These are phyloP conservation scores for Pogonocherus hispidulus DNA, from an alignment of 2,888 invertebrate species.

Conservation along the genomic window DNA sequence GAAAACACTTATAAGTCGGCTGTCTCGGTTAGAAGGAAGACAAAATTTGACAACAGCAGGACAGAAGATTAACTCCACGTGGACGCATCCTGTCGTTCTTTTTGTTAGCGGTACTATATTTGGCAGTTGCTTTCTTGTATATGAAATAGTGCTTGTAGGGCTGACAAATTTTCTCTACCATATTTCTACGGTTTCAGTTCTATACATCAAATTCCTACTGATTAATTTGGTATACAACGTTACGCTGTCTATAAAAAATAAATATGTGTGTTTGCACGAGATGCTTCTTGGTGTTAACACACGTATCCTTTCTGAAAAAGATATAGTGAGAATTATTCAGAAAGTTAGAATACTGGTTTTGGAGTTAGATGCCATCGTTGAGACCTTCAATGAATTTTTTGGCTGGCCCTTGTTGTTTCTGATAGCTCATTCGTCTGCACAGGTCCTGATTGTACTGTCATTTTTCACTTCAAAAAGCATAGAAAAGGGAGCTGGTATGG, in stretches of 20 bases:
- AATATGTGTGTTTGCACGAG: background rate
- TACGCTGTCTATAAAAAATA: background rate
- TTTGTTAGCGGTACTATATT: background rate
- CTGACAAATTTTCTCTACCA: background rate
- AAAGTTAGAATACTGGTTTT: background rate
- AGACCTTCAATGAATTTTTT: background rate
- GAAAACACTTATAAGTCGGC: background rate
- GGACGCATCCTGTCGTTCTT: background rate
- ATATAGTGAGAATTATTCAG: background rate
- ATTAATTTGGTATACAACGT: background rate
- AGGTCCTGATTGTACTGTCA: background rate
- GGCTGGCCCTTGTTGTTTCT: slow-evolving; percentile 1
- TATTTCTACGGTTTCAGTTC: background rate
- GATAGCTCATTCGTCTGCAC: background rate
- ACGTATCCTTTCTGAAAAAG: background rate
- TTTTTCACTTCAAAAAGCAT: background rate
- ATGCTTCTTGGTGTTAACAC: background rate
- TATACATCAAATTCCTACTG: background rate
- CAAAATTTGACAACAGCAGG: background rate
- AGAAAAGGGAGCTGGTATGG: background rate
- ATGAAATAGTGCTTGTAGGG: background rate
- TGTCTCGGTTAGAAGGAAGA: background rate
- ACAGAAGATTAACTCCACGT: background rate
- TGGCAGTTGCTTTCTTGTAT: background rate
- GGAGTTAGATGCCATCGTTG: background rate